Conservation (phyloP, 2,888 invertebrate species). For the Aspidiotus destructor region DNA sequence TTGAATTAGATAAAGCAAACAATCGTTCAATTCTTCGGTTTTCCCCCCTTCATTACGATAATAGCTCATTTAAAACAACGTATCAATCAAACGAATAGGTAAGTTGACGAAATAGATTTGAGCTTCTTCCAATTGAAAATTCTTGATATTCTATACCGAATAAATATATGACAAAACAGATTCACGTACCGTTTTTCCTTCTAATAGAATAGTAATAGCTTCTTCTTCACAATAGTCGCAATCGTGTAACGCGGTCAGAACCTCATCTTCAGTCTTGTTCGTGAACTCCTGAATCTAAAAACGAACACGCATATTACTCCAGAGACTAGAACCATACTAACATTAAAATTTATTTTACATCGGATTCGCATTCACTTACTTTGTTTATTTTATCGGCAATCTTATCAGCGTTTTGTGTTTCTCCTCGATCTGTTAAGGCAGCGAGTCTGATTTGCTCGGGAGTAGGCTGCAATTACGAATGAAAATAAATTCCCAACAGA, state of each 20-base stretch:
- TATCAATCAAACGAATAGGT: too few relatives aligned
- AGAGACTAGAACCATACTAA: background rate
- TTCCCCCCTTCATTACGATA: too few relatives aligned
- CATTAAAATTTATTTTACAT: background rate
- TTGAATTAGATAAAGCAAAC: too few relatives aligned
- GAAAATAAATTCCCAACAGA: background rate
- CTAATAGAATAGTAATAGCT: conserved; percentile 48
- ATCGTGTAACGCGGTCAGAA: conserved; percentile 84
- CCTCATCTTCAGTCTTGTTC: conserved; percentile 78
- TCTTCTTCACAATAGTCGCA: conserved; percentile 78
- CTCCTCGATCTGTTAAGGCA: conserved; percentile 49
- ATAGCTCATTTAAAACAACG: too few relatives aligned
- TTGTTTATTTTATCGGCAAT: conserved; percentile 62
- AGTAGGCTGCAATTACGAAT: conserved; percentile 53
- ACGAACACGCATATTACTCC: background rate
- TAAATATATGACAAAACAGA: background rate
- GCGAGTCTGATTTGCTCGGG: conserved; percentile 78
- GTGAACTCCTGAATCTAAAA: conserved; percentile 77
- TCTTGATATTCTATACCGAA: too few relatives aligned
- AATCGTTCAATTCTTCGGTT: too few relatives aligned
- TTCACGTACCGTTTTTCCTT: conserved; percentile 21
- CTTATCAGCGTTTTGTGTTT: conserved; percentile 46
- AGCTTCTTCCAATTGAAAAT: too few relatives aligned
- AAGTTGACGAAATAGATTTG: too few relatives aligned
- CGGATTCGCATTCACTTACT: conserved; percentile 37